Evolutionary conservation across 1,140 invertebrate species (phyloP).

Genomic region (Drosophila lacteicornis): DNA sequence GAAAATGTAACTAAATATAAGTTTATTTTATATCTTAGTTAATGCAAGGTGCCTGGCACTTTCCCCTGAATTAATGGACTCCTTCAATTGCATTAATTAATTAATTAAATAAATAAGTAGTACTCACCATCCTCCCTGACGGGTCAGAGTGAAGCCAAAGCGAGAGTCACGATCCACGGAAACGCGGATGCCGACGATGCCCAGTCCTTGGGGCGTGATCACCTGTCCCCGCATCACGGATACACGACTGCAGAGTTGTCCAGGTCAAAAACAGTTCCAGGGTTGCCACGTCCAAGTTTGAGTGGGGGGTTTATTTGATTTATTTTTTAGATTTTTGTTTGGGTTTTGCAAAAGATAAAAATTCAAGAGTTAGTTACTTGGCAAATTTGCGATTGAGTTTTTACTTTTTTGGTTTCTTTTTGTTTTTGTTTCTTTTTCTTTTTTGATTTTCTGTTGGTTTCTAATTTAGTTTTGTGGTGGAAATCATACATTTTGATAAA

Average conservation of each 20-base stretch:
- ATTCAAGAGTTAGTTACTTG: slow-evolving; percentile 60
- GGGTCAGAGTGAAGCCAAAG: slow-evolving; percentile 97
- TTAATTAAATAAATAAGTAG: background rate
- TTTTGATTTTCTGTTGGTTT: slow-evolving; percentile 37
- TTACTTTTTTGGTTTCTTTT: slow-evolving; percentile 20
- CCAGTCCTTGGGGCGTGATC: slow-evolving; percentile 95
- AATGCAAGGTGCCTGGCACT: no score
- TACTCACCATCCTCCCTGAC: slow-evolving; percentile 97
- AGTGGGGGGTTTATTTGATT: slow-evolving; percentile 14
- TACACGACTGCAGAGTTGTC: slow-evolving; percentile 91
- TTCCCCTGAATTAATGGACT: background rate
- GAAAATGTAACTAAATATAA: no score
- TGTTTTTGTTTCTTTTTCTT: slow-evolving; percentile 9
- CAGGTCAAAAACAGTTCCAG: background rate
- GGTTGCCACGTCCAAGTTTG: slow-evolving; percentile 10
- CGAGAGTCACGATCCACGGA: slow-evolving; percentile 96
- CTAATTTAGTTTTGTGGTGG: slow-evolving; percentile 40
- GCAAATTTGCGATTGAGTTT: slow-evolving; percentile 22
- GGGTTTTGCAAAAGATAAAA: slow-evolving; percentile 62
- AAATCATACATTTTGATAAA: slow-evolving; percentile 53
- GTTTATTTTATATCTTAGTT: no score
- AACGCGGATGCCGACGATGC: slow-evolving; percentile 98
- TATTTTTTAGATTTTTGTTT: slow-evolving; percentile 12
- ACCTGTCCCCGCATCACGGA: slow-evolving; percentile 99
- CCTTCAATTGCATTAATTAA: background rate